Base-by-base conservation (phyloP, 2,797 vertebrate genomes). In the Galaxias olidus region DNA sequence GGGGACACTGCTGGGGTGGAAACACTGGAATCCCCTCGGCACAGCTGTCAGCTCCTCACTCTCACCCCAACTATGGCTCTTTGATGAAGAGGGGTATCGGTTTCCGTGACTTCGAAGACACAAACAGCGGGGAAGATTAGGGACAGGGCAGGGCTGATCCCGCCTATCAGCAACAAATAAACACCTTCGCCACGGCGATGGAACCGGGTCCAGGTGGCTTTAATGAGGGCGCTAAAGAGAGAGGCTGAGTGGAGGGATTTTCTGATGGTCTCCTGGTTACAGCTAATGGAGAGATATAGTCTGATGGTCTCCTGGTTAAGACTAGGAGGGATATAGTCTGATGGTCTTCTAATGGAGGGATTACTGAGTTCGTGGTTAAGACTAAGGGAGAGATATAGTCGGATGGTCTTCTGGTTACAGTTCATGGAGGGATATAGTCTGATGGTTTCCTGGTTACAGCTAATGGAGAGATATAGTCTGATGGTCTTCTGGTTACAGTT, bases 161-260 rank as follows among this genome's bases (percentile, higher is more conserved):
- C 72, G 72, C 84, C 87, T 84, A 89, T 90, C 89, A 90, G 88
- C 89, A 79, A 87, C 89, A 90, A 89, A 91, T 91, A 91, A 93
- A 92, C 91, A 90, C 88, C 85, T 87, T 68, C 71, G 66, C 73
- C 74, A 69, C 74, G 70, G 79, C 80, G 54, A 61, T 54, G 81
- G 73, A 75, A 53, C 72, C 72, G 19, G 73, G 82, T 45, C 72
- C 72, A 30, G 73, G 82, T 45, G 15, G 71, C 82, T 83, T 77
- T 86, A 88, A 90, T 84, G 83, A 86, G 84, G 85, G 83, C 72
- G 79, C 77, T 12, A 11, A 42, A 87, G 88, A 86, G 73, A 79
- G 76, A 78, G 68, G 70, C 61, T 59, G 83, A 86, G 84, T 44
- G 45, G 45, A n/a, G n/a, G n/a, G n/a, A n/a, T n/a, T n/a, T n/a